Evolutionary conservation across 1,140 invertebrate species (phyloP).

Genomic region (Archegozetes longisetosus): DNA sequence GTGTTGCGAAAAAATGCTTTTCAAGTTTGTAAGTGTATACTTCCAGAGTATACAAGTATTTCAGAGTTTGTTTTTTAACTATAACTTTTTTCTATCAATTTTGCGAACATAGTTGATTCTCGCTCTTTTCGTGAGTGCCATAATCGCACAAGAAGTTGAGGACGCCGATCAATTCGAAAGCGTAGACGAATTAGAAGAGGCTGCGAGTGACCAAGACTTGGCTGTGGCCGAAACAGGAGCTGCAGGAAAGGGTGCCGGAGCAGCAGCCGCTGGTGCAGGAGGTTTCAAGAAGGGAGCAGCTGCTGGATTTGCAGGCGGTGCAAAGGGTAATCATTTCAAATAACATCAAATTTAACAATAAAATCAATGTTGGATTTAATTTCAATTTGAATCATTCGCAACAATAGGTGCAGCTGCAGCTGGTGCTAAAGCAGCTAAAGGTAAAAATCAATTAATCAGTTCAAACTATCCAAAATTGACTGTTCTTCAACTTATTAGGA

Average conservation of each 20-base stretch:
- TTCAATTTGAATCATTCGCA: too few relatives aligned
- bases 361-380: neutral
- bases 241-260: neutral
- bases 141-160: neutral
- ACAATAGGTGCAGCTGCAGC: neutral
- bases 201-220: neutral
- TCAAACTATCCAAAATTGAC: too few relatives aligned
- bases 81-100: neutral
- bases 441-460: too few relatives aligned
- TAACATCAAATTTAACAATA: neutral
- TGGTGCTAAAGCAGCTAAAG: slow-evolving; percentile 1
- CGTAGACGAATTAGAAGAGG: neutral
- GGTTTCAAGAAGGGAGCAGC: neutral
- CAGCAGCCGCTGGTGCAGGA: neutral
- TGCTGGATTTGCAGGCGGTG: neutral
- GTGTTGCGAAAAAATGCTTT: too few relatives aligned
- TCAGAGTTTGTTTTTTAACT: neutral
- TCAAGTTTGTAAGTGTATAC: too few relatives aligned
- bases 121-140: neutral
- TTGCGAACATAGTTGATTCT: neutral
- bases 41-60: neutral
- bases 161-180: neutral
- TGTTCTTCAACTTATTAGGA: neutral
- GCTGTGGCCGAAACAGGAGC: neutral
- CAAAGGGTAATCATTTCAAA: neutral